Evolutionary conservation across 2,113 vertebrate genomes (phyloP), one percentile per base, ranked within the genome.

Genomic region (Monarcha castaneiventris): DNA sequence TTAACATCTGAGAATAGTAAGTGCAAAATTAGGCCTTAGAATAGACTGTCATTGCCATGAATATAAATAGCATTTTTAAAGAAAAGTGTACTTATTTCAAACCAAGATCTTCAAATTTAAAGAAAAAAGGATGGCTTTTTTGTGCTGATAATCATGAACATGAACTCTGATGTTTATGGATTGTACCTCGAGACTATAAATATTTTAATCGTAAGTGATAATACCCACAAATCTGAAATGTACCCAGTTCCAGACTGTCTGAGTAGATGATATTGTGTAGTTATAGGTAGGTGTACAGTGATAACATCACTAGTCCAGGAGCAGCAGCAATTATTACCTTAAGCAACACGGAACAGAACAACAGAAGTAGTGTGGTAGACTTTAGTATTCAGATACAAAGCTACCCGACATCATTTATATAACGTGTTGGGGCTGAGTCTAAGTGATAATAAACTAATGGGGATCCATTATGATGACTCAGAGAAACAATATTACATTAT

Each of bases 401-500:
- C 32, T 69, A 83, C 54, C 10, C 26, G 83, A 29, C 8, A 51
- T 56, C 23, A 85, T 93, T 91, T 77, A 63, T 63, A 52, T 74
- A 92, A 78, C 22, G 41, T 41, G 39, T 48, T 74, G 20, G 35
- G 35, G 33, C n/a, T 94, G 66, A 93, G 61, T 5, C 0, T 27
- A 95, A 94, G 46, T 55, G 82, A 78, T 77, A 80, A 91, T 81
- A 94, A 96, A 84, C 43, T 78, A 74, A 77, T 41, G 61, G 56
- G 35, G 52, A 67, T 52, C 86, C 72, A 68, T 86, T 77, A 88
- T 67, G 64, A 86, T 94, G 75, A 91, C 43, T 93, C 78, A 94
- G 74, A 95, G 49, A 91, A 90, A 74, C 43, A 91, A 51, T 74
- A 77, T 68, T 77, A 63, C 59, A 80, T 87, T 90, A 63, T 73